Evolutionary conservation across 2,888 invertebrate genomes (phyloP).

Genomic region (Harpalus rufipes): DNA sequence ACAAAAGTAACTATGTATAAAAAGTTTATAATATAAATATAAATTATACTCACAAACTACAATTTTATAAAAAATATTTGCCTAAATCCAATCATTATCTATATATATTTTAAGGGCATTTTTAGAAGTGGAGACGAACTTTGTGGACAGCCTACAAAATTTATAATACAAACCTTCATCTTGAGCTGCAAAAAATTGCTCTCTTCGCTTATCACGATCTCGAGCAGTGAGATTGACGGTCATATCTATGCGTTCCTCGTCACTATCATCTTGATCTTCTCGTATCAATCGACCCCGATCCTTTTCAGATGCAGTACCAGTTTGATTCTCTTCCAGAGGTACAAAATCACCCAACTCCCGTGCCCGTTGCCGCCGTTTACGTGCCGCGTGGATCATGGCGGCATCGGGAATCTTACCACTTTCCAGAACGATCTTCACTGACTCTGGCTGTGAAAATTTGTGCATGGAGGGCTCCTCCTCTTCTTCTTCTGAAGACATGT

Average conservation of each 20-base stretch:
- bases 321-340: conserved; percentile 77
- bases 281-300: conserved; percentile 84
- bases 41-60: too few relatives aligned
- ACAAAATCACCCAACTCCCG: conserved; percentile 88
- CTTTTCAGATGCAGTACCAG: conserved; percentile 73
- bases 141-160: background rate
- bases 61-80: too few relatives aligned
- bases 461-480: conserved; percentile 79
- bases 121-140: conserved; percentile 13
- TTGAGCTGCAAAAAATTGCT: conserved; percentile 88
- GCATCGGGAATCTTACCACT: conserved; percentile 98
- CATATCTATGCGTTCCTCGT: conserved; percentile 92
- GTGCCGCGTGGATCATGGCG: conserved; percentile 97
- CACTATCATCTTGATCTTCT: conserved; percentile 89
- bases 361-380: conserved; percentile 96
- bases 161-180: conserved; percentile 77
- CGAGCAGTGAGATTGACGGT: conserved; percentile 88
- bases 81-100: too few relatives aligned
- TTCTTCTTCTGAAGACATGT: conserved; percentile 84
- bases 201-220: conserved; percentile 87
- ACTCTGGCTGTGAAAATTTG: conserved; percentile 83
- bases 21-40: too few relatives aligned
- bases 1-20: too few relatives aligned
- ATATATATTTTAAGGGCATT: background rate
- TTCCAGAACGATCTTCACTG: conserved; percentile 88